Conservation (phyloP, 2,888 invertebrate genomes). For the Luperina testacea region DNA sequence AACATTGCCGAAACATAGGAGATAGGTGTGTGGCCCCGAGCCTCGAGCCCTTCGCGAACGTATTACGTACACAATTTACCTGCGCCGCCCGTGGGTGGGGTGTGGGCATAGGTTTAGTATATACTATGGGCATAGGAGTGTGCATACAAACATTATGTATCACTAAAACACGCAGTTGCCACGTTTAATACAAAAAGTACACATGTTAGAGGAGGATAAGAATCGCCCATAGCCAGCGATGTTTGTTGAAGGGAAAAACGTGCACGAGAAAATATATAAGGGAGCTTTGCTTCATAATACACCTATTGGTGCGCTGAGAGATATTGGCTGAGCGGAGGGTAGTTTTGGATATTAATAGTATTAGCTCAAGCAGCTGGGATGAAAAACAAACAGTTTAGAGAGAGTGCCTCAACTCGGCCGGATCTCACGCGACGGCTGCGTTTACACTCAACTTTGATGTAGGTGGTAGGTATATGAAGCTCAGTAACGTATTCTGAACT, state of each 20-base stretch:
- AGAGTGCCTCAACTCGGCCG: constrained; percentile 3
- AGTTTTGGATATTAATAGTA: constrained; percentile 60
- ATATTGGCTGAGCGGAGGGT: constrained; percentile 41
- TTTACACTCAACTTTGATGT: constrained; percentile 22
- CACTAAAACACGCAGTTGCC: constrained; percentile 42
- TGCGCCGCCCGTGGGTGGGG: neutral
- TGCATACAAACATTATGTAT: constrained; percentile 25
- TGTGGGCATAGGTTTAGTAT: neutral
- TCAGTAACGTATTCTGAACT: neutral
- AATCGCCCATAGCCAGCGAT: constrained; percentile 47
- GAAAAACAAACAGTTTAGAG: constrained; percentile 56
- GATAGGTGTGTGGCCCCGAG: neutral
- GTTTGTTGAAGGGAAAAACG: constrained; percentile 56
- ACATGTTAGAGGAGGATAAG: constrained; percentile 53
- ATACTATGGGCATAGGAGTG: neutral
- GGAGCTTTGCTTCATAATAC: constrained; percentile 38
- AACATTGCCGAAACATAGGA: constrained; percentile 4
- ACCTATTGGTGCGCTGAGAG: constrained; percentile 32
- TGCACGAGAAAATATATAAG: constrained; percentile 52
- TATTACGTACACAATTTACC: constrained; percentile 41
- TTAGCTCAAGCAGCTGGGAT: constrained; percentile 55
- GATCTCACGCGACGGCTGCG: constrained; percentile 3
- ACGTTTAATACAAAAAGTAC: constrained; percentile 55
- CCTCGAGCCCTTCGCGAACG: neutral
- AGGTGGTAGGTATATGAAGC: neutral